These are phyloP conservation scores for Capricornis sumatraensis DNA, from an alignment of 2,113 vertebrate genomes.

Conservation along the genomic window DNA sequence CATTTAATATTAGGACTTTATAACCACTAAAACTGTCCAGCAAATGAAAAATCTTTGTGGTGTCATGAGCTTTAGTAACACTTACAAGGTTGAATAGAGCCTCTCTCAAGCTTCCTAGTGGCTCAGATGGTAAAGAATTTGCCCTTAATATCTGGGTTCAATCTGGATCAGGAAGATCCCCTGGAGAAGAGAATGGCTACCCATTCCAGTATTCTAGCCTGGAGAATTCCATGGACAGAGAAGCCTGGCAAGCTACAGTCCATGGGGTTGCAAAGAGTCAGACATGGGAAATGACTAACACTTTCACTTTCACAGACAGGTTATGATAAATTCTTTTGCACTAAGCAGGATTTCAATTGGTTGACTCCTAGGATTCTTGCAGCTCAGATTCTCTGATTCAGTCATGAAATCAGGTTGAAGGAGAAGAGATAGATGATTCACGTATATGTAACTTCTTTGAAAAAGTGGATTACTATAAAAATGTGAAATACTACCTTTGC, in stretches of 20 bases:
- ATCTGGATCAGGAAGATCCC: not conserved
- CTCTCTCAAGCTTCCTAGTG: not conserved
- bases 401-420: conserved; percentile 16
- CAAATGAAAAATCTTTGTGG: not conserved
- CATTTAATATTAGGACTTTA: not conserved
- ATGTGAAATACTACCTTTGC: not conserved
- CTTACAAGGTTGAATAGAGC: not conserved
- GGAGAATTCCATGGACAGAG: not conserved
- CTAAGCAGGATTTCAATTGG: not conserved
- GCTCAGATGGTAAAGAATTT: not conserved
- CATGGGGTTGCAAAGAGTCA: not conserved
- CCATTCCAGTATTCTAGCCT: not conserved
- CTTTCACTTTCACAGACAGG: not conserved
- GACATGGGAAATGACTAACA: not conserved
- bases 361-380: not conserved
- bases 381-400: conserved; percentile 15
- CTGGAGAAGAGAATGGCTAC: not conserved
- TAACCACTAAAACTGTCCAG: not conserved
- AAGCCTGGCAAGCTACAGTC: not conserved
- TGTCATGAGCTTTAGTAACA: not conserved
- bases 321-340: conserved; percentile 10
- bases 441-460: not conserved
- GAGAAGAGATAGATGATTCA: not conserved
- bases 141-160: not conserved
- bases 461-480: conserved; percentile 31